A percentile compares a stretch with the other conserved stretches of the same genome.
phyloP scores from a whole-genome alignment of 2,888 invertebrate species.

The Tetropium fuscum region DNA sequence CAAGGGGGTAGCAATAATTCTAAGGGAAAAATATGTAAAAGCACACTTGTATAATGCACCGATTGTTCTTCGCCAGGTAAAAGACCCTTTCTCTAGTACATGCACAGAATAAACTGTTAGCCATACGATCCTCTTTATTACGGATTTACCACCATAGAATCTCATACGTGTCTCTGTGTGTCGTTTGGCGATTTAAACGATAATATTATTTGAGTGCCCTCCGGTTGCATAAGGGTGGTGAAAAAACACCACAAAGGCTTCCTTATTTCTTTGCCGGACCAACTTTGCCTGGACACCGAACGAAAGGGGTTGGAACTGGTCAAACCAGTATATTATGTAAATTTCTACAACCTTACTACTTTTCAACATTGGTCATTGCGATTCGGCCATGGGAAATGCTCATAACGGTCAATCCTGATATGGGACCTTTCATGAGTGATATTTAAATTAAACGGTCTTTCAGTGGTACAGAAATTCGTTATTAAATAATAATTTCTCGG shows the following conservation, averaged over 20 bases:
- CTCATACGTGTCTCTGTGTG: constrained; percentile 40
- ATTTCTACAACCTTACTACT: constrained; percentile 47
- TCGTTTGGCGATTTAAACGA: constrained; percentile 46
- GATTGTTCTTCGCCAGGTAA: constrained; percentile 5
- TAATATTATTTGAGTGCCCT: constrained; percentile 49
- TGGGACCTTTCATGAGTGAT: constrained; percentile 30
- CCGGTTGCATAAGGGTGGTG: constrained; percentile 42
- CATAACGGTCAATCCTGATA: constrained; percentile 42
- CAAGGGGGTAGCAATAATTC: too few species aligned
- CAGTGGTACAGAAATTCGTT: too few species aligned
- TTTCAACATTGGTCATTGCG: constrained; percentile 45
- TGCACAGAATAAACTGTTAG: constrained; percentile 12
- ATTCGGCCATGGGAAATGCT: constrained; percentile 41
- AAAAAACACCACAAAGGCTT: constrained; percentile 43
- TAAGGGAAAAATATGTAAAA: too few species aligned
- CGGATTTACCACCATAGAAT: constrained; percentile 2
- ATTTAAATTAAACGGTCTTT: background rate
- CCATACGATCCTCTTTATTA: constrained; percentile 20
- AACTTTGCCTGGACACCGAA: constrained; percentile 47
- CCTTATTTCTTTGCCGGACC: constrained; percentile 45
- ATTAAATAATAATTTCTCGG: too few species aligned
- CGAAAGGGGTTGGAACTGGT: constrained; percentile 57
- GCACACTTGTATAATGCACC: background rate
- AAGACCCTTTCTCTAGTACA: constrained; percentile 1
- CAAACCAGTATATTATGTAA: constrained; percentile 62